phyloP scores from a whole-genome alignment of 92 coral and sea anemone species.

The Phymanthus crucifer region DNA sequence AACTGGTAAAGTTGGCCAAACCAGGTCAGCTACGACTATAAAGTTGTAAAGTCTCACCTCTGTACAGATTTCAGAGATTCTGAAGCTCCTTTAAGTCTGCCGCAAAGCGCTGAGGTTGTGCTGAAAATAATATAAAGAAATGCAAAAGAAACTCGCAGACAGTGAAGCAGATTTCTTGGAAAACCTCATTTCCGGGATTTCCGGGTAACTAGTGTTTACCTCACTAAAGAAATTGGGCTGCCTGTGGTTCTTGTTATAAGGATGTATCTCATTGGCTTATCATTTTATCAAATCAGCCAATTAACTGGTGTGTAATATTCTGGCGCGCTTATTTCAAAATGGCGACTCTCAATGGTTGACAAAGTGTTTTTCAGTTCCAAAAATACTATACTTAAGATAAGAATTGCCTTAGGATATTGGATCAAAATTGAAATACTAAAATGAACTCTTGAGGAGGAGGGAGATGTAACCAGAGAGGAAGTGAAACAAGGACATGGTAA shows the following conservation, averaged over 20 bases:
- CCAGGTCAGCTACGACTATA: too few species aligned
- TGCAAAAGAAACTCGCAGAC: too few species aligned
- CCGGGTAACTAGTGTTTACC: too few species aligned
- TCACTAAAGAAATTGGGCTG: not conserved
- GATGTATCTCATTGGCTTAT: slow-evolving; percentile 9
- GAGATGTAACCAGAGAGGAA: slow-evolving; percentile 68
- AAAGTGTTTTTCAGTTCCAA: not conserved
- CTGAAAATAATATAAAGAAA: too few species aligned
- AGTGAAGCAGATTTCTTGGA: too few species aligned
- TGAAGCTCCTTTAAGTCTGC: too few species aligned
- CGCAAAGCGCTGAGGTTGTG: too few species aligned
- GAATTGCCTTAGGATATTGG: not conserved
- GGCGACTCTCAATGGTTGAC: slow-evolving; percentile 4
- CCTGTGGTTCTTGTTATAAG: too few species aligned
- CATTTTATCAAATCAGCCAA: not conserved
- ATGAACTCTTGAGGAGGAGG: slow-evolving; percentile 65
- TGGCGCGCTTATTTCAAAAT: slow-evolving; percentile 43
- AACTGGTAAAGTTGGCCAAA: too few species aligned
- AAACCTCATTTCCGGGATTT: too few species aligned
- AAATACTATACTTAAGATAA: not conserved
- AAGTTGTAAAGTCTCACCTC: too few species aligned
- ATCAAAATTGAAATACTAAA: not conserved
- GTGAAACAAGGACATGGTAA: slow-evolving; percentile 60
- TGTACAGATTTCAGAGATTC: too few species aligned
- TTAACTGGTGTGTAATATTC: slow-evolving; percentile 2